Conservation (phyloP, 2,797 vertebrate genomes). For the Sebastolobus altivelis region DNA sequence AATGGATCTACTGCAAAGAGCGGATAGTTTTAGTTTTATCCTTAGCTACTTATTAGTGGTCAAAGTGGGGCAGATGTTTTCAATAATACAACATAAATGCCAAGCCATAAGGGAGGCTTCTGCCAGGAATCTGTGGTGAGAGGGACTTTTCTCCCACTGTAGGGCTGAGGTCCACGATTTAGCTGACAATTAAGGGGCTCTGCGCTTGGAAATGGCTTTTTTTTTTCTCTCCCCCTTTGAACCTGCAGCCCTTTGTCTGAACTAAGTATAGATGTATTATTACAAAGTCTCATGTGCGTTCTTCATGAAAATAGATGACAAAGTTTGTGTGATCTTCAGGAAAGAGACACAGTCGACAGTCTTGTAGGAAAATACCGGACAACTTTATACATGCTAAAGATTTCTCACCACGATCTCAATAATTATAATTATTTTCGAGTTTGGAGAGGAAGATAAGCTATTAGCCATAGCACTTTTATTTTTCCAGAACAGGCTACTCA, state of each 20-base stretch:
- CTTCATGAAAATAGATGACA: not conserved
- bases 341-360: not conserved
- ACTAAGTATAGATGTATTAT: constrained; percentile 25
- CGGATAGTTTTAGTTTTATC: constrained; percentile 81
- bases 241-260: constrained; percentile 45
- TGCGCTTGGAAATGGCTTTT: constrained; percentile 26
- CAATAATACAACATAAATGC: constrained; percentile 83
- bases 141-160: constrained; percentile 67
- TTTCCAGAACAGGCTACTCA: not conserved
- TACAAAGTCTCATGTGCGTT: not conserved
- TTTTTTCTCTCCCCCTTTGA: constrained; percentile 11
- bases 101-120: constrained; percentile 70
- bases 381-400: not conserved
- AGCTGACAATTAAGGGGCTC: constrained; percentile 54
- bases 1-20: constrained; percentile 83
- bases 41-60: constrained; percentile 87
- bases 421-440: no score
- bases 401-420: not conserved
- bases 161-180: constrained; percentile 53
- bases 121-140: constrained; percentile 81
- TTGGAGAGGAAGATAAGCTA: not conserved
- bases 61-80: constrained; percentile 85
- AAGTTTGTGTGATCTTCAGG: not conserved
- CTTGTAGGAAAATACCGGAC: not conserved
- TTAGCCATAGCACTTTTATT: constrained; percentile 17